Evolutionary conservation across 2,113 vertebrate species (phyloP), one percentile per base, ranked within the genome.

Genomic region (Bubo scandiacus): DNA sequence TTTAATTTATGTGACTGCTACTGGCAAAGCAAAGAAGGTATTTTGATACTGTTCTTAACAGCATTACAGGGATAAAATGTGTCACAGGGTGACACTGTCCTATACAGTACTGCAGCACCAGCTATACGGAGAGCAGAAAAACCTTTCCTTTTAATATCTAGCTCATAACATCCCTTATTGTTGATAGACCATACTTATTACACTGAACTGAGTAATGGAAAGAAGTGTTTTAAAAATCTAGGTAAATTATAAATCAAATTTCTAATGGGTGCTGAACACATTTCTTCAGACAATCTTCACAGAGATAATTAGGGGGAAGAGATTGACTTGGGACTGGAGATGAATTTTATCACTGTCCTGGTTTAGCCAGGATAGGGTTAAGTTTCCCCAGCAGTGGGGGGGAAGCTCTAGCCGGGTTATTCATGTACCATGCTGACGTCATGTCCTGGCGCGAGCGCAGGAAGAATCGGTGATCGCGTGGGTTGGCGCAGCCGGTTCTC

Each of bases 1-100:
- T 92, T 95, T 97, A 96, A 96, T 97, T 97, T 97, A 96, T 92
- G 80, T 94, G 94, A 83, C 81, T 95, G 89, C 85, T 83, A 84
- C 82, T 94, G 87, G 92, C 89, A 96, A 93, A 95, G 65, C 85
- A 96, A 97, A 97, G 95, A 96, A 95, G 86, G 87, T 93, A 66
- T 97, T 97, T 96, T 94, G 80, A 95, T 94, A 67, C 74, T 87
- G 63, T 88, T 94, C 63, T 93, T 97, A 92, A 97, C 82, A 92
- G 74, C 81, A 95, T 92, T 94, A 96, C 51, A 67, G 63, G 90
- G 51, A 92, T 91, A 97, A 96, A 94, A 90, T 58, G 80, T 97
- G 92, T 94, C 92, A 96, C 27, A 62, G 30, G n/a, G 15, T 92
- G 89, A 88, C 91, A 95, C 66, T 77, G 74, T 85, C 86, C 71